A percentile compares a stretch with the other conserved stretches of the same genome.
Evolutionary conservation across 2,113 vertebrate genomes (phyloP).

Genomic region (Pedetes capensis): DNA sequence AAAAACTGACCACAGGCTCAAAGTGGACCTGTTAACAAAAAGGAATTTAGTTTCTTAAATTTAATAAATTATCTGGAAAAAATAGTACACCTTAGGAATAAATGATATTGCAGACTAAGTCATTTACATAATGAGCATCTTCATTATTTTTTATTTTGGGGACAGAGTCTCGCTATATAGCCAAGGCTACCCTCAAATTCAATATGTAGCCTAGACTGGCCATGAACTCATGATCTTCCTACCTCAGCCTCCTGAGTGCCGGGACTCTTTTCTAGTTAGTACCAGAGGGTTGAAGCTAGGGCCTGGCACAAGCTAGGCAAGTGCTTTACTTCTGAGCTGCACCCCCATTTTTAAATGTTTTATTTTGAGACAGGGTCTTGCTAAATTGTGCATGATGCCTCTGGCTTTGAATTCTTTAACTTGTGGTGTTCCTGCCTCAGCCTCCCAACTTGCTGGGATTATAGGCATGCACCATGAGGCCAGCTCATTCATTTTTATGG

Average conservation of each 20-base stretch:
- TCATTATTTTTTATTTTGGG: too few species aligned
- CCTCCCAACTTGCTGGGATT: background rate
- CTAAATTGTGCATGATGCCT: background rate
- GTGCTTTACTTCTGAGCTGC: background rate
- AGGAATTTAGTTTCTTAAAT: background rate
- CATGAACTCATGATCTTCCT: too few species aligned
- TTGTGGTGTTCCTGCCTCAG: background rate
- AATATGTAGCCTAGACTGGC: too few species aligned
- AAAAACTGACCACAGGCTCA: background rate
- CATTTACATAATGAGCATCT: too few species aligned
- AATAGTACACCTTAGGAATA: slow-evolving; percentile 4
- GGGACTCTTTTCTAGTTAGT: too few species aligned
- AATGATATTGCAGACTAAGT: background rate
- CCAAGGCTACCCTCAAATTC: too few species aligned
- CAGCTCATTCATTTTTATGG: background rate
- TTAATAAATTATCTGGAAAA: slow-evolving; percentile 25
- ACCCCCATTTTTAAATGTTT: background rate
- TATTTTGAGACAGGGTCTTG: background rate
- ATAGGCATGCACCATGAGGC: background rate
- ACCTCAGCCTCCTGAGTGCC: too few species aligned
- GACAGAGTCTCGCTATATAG: too few species aligned
- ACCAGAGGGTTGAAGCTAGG: background rate
- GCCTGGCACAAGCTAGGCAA: background rate
- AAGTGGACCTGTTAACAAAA: background rate
- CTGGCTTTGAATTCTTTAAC: background rate